A percentile compares a stretch with the other conserved stretches of the same genome.
These are phyloP conservation scores for Rhodophaea formosa DNA, from an alignment of 2,888 invertebrate species.

Conservation along the genomic window DNA sequence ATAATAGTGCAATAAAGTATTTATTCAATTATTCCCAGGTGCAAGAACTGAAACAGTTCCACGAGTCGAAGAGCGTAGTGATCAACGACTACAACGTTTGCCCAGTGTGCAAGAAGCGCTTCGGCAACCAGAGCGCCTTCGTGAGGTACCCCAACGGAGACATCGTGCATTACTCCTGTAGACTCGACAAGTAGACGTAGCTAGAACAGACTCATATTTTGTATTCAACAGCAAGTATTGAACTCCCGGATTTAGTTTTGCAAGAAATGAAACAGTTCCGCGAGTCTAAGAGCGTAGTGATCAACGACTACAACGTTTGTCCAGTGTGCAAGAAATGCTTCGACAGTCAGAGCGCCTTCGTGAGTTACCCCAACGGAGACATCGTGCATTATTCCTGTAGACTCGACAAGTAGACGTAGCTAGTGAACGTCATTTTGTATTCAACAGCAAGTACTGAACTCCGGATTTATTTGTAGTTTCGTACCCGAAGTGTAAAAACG, in stretches of 20 bases:
- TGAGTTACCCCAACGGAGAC: constrained; percentile 94
- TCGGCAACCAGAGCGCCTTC: constrained; percentile 96
- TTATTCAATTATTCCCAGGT: constrained; percentile 74
- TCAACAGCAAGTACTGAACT: too few species aligned
- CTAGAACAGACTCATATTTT: neutral
- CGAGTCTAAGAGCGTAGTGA: constrained; percentile 90
- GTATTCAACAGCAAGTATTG: too few species aligned
- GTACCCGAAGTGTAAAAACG: too few species aligned
- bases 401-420: constrained; percentile 38
- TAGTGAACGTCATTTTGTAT: too few species aligned
- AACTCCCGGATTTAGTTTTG: too few species aligned
- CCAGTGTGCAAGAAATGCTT: constrained; percentile 96
- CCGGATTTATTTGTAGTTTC: too few species aligned
- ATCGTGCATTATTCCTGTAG: constrained; percentile 95
- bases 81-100: constrained; percentile 94
- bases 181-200: constrained; percentile 41
- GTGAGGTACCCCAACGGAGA: constrained; percentile 95
- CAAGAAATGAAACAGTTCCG: constrained; percentile 89
- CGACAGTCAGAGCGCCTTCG: constrained; percentile 96
- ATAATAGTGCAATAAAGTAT: too few species aligned
- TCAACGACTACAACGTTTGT: constrained; percentile 94
- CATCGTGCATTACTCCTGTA: constrained; percentile 95
- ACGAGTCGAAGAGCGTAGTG: constrained; percentile 90
- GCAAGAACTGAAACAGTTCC: constrained; percentile 88
- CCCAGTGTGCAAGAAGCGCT: constrained; percentile 95